phyloP scores from a whole-genome alignment of 2,888 invertebrate genomes.

The Galeruca laticollis region DNA sequence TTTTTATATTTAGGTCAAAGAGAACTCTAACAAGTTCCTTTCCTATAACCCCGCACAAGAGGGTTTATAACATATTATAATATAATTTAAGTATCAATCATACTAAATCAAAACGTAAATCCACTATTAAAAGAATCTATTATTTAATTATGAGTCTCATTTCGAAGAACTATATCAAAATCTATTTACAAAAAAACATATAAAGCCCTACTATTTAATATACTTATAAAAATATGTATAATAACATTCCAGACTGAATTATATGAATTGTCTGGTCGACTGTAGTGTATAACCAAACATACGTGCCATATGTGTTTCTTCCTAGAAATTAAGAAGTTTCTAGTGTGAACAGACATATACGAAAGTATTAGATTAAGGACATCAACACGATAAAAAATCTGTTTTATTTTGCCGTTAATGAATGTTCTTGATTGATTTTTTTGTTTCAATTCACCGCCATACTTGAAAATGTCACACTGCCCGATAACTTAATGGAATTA shows the following conservation, averaged over 20 bases:
- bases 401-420: constrained; percentile 39
- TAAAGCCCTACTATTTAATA: too few relatives aligned
- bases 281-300: constrained; percentile 38
- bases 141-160: too few relatives aligned
- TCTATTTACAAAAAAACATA: too few relatives aligned
- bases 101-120: too few relatives aligned
- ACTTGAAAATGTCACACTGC: constrained; percentile 28
- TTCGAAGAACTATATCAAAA: too few relatives aligned
- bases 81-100: too few relatives aligned
- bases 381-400: constrained; percentile 48
- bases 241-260: constrained; percentile 1
- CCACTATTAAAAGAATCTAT: too few relatives aligned
- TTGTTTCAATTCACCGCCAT: constrained; percentile 22
- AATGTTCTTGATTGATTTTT: constrained; percentile 30
- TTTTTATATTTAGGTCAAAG: too few relatives aligned
- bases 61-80: too few relatives aligned
- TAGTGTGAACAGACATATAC: constrained; percentile 51
- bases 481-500: constrained; percentile 19
- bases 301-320: constrained; percentile 53
- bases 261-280: constrained; percentile 43
- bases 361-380: constrained; percentile 45
- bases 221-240: neutral
- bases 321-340: constrained; percentile 51
- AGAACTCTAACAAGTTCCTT: too few relatives aligned
- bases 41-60: too few relatives aligned